Base-by-base conservation (phyloP, 1,140 invertebrate genomes). In the Drosophila bocqueti region DNA sequence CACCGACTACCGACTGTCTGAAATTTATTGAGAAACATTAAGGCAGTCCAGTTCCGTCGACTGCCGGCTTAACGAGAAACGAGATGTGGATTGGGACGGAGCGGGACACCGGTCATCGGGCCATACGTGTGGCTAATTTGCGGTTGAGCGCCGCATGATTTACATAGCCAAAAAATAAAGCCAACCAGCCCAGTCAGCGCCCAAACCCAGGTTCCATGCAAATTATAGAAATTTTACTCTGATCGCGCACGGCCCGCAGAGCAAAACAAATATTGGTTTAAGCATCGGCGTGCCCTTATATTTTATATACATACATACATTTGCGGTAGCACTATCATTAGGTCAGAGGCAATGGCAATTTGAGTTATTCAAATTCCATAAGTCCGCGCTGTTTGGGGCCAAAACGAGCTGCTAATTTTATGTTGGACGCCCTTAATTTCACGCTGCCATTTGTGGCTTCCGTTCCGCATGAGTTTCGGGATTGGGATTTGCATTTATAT, bases 201-300 rank as follows among this genome's bases (percentile, higher is more conserved):
- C 61, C 16, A 55, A 54, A 16, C 15, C 46, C 54, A 61, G 76
- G 11, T 4, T 60, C 52, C 73, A 89, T 90, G 80, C 82, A 92
- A 92, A 92, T 92, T 92, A 92, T 87, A 91, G 84, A 91, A 91
- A 91, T 91, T 83, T 82, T 69, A 64, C 36, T 36, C 16, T 11
- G 58, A 16, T 16, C 47, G 24, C 61, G 38, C 47, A 36, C 54
- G 4, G 21, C 15, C 1, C 7, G 34, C 52, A 8, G 40, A 40
- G 54, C 21, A 77, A 89, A 89, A 67, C 85, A 90, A 89, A 90
- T 89, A 89, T 89, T 90, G 72, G 69, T 62, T 67, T 71, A 89
- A 43, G 21, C 18, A 40, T 43, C 13, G 15, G 5, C 15, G 15
- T 40, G 29, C 4, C n/a, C 5, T 6, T 13, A 10, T 34, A 8